Base-by-base conservation (phyloP, 2,888 invertebrate species). In the Drosophila tripunctata region DNA sequence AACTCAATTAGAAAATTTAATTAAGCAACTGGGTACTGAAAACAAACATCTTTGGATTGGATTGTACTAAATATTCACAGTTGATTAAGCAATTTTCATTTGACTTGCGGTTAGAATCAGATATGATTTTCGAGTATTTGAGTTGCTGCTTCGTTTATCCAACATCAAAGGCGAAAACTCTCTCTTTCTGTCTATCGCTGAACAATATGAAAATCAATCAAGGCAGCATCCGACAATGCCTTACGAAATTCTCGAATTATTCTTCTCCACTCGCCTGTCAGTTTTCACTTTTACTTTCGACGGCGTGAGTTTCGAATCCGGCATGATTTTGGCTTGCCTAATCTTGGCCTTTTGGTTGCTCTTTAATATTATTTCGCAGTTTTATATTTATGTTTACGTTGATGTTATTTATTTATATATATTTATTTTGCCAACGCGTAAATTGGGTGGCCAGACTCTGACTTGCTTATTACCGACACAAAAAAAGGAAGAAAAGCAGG, bases 1-100 rank as follows among this genome's bases (percentile, higher is more conserved):
- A 69, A 69, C 45, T 81, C 77, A 81, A 83, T 81, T 86, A 77
- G 75, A 78, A 75, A 78, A 80, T 86, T 70, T 83, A 78, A 86
- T 83, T 80, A 60, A 38, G 48, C 12, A n/a, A 17, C 44, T 3
- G 27, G 15, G 10, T 24, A n/a, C 38, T 27, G 30, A 14, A 41
- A 54, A 52, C 36, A 52, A 47, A 58, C 35, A 48, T 12, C 5
- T 27, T 14, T 17, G 12, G 7, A 38, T 14, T 17, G 12, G 7
- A 47, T 63, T 43, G 24, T 14, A 19, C 12, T 31, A 41, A 60
- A 35, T 36, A 35, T 68, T 70, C 35, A 69, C 74, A 75, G 65
- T 63, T 75, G 78, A 78, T 80, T 80, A 70, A 65, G 56, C 73
- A 73, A 75, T 78, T 67, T 69, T 5, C 7, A 60, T 71, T 68